Percentiles rank a stretch among this genome's conserved stretches.
phyloP scores from a whole-genome alignment of 1,140 invertebrate species.

The Araneus ventricosus region DNA sequence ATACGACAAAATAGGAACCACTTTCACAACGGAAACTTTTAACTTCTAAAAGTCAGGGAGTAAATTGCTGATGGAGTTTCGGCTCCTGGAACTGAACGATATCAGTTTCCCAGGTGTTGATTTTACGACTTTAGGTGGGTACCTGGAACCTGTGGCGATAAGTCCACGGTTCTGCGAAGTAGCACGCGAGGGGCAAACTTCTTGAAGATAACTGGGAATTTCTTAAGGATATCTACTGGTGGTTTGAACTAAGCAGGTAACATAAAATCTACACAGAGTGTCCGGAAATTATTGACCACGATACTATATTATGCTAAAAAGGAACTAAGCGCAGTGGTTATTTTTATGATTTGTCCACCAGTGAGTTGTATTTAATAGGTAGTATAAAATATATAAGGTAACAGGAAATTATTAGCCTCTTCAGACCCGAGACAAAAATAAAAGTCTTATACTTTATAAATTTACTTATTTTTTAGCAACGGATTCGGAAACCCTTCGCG shows the following conservation, averaged over 20 bases:
- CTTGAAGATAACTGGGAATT: background rate
- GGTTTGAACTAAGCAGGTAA: background rate
- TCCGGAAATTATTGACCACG: no score
- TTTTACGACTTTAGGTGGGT: background rate
- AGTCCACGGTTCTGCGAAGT: background rate
- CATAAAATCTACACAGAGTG: no score
- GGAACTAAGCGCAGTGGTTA: no score
- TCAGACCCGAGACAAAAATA: no score
- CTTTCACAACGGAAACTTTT: background rate
- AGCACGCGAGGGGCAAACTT: background rate
- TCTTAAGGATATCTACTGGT: background rate
- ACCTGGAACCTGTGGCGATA: background rate
- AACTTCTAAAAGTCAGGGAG: background rate
- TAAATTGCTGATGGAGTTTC: background rate
- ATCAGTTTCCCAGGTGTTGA: constrained; percentile 5
- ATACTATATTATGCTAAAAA: no score
- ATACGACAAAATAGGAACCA: background rate
- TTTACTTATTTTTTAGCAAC: no score
- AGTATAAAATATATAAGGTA: no score
- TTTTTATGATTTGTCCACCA: no score
- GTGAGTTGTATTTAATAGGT: no score
- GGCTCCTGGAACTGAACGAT: background rate
- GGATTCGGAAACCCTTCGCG: no score
- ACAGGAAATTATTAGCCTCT: no score
- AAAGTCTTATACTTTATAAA: no score